Evolutionary conservation across 2,113 vertebrate species (phyloP), one percentile per base, ranked within the genome.

Genomic region (Malurus cyaneus): DNA sequence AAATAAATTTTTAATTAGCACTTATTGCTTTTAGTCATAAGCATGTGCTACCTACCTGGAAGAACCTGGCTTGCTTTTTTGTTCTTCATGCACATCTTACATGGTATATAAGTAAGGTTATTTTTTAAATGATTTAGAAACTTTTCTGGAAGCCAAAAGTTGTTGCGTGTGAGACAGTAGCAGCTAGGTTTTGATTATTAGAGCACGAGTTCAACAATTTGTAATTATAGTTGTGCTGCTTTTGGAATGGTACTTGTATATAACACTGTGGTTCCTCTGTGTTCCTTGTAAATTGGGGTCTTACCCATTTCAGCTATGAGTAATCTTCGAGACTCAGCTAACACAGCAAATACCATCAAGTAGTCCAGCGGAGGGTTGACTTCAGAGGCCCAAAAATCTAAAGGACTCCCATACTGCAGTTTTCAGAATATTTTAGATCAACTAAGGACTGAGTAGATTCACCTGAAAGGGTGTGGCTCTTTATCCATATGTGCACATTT

Each of bases 161-260:
- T 56, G 41, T 31, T 64, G 9, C 0, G 0, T 62, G 14, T 71
- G 41, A 76, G 83, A 39, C 9, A 34, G 28, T 12, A 82, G 34
- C 15, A 66, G 29, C 7, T 18, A 49, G 76, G 9, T 65, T 90
- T 82, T 60, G 18, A 20, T 65, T 70, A 36, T 74, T 44, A 32
- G 19, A 49, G 21, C 34, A 14, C 67, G 26, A 78, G 49, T 87
- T 85, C 14, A 61, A 32, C 0, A 0, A 20, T 62, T 74, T 71
- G 11, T 93, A 19, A 74, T 25, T 65, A 41, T 9, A 44, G 11
- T 62, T 82, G 23, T 18, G 18, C 10, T 80, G 9, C n/a, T 61
- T 86, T 15, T 80, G 62, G 18, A 66, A 39, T 24, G 47, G 18
- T 29, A 39, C 20, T 49, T 93, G 16, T 44, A 0, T 64, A n/a